Base-by-base conservation (phyloP, 1,140 invertebrate species). In the Drosophila sturtevanti region DNA sequence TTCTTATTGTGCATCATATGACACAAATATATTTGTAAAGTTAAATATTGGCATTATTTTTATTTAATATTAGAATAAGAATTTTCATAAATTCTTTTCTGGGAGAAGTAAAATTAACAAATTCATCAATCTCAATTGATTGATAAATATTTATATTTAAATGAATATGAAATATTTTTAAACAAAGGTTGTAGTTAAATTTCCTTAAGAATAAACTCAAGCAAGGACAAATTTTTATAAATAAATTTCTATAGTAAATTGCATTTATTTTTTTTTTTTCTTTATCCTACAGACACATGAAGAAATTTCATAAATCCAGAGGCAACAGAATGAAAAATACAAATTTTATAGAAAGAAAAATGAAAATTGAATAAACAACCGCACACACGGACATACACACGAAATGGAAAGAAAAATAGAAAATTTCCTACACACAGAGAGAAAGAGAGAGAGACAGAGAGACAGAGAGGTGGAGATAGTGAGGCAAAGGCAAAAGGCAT, bases 281-380 rank as follows among this genome's bases (percentile, higher is more conserved):
- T n/a, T n/a, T n/a, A n/a, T n/a, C n/a, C n/a, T n/a, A 48, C 16
- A 44, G 44, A 34, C 31, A 21, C 10, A 55, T 21, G 48, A 27
- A 72, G 37, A 66, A 65, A 71, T 68, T 72, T 61, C 21, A 77
- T 78, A 41, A 62, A 41, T 61, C 54, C 31, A 63, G 54, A 65
- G 56, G 48, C 52, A 54, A 51, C 37, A 41, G 24, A 72, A 85
- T 74, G 66, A 68, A 66, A 84, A 77, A 77, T 77, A 71, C 68
- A 81, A 66, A 66, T 81, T 68, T 81, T 59, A 70, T 77, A 71
- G 75, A 71, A 77, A 71, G 27, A 56, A 56, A 56, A 56, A 56
- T 35, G 38, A 67, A 31, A 85, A 81, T 86, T 81, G 16, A 71
- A 81, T 85, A 75, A 80, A 75, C 67, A 76, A 70, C 61, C 27